Evolutionary conservation across 2,113 vertebrate genomes (phyloP).

Genomic region (Leucopsar rothschildi): DNA sequence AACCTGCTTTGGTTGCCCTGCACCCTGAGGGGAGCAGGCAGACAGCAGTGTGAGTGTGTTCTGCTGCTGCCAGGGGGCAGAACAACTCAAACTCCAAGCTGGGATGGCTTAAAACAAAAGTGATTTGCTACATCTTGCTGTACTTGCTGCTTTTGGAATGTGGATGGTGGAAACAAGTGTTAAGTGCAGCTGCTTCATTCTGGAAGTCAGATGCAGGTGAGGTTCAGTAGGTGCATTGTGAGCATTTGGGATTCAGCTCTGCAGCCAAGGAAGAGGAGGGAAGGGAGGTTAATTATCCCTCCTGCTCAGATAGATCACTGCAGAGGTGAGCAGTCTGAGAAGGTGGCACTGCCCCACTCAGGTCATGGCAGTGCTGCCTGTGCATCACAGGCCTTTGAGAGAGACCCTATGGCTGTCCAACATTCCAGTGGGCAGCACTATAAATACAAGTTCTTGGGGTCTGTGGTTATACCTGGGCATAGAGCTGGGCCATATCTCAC

Average conservation of each 20-base stretch:
- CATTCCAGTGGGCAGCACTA: not conserved
- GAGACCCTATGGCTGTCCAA: accelerated
- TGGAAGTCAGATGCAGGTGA: not conserved
- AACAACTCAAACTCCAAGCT: not conserved
- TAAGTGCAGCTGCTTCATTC: not conserved
- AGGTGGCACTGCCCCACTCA: not conserved
- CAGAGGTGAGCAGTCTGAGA: not conserved
- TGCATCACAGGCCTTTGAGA: not conserved
- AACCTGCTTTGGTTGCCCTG: not conserved
- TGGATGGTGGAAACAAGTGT: not conserved
- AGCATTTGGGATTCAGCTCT: not conserved
- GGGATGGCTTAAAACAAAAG: not conserved
- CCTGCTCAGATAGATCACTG: not conserved
- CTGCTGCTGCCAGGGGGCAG: not conserved
- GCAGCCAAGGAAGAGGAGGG: not conserved
- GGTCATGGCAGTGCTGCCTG: not conserved
- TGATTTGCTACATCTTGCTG: not conserved
- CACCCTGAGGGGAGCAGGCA: not conserved
- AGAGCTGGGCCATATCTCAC: not conserved
- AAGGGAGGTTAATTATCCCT: not conserved
- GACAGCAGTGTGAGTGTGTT: not conserved
- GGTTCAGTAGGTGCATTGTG: not conserved
- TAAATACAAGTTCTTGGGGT: not conserved
- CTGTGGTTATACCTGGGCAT: not conserved
- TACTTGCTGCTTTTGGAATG: not conserved